These are phyloP conservation scores for Candoia aspera DNA, from an alignment of 2,113 vertebrate species.

Conservation along the genomic window DNA sequence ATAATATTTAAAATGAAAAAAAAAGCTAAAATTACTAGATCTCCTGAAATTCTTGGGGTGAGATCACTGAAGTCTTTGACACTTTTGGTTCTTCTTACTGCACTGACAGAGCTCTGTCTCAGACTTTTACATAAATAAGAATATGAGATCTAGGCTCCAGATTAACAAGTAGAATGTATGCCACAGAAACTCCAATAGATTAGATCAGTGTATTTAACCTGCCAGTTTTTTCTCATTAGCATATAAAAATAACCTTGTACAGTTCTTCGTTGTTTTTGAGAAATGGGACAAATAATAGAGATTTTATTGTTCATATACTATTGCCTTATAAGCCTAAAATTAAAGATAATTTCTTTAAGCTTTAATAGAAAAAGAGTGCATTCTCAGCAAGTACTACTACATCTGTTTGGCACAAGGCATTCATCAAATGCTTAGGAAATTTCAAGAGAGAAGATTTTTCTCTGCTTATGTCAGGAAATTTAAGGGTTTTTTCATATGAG, in stretches of 20 bases:
- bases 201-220: not conserved
- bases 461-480: conserved; percentile 21
- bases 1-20: too few relatives aligned
- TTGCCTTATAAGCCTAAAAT: conserved; percentile 9
- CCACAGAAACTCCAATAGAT: not conserved
- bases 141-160: too few relatives aligned
- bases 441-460: not conserved
- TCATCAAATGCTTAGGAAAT: conserved; percentile 19
- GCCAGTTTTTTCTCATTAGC: not conserved
- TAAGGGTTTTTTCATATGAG: not conserved
- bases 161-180: not conserved
- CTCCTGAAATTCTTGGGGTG: too few relatives aligned
- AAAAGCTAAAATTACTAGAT: too few relatives aligned
- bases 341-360: conserved; percentile 17
- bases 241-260: not conserved
- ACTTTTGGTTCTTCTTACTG: too few relatives aligned
- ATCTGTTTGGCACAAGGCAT: not conserved
- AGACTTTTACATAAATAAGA: too few relatives aligned
- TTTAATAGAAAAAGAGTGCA: conserved; percentile 10
- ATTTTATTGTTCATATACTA: not conserved
- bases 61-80: too few relatives aligned
- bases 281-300: not conserved
- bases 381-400: conserved; percentile 11
- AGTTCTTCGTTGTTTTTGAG: not conserved
- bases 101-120: too few relatives aligned